Percentiles rank a stretch among this genome's conserved stretches.
Evolutionary conservation across 2,797 vertebrate species (phyloP).

Genomic region (Varecia variegata): DNA sequence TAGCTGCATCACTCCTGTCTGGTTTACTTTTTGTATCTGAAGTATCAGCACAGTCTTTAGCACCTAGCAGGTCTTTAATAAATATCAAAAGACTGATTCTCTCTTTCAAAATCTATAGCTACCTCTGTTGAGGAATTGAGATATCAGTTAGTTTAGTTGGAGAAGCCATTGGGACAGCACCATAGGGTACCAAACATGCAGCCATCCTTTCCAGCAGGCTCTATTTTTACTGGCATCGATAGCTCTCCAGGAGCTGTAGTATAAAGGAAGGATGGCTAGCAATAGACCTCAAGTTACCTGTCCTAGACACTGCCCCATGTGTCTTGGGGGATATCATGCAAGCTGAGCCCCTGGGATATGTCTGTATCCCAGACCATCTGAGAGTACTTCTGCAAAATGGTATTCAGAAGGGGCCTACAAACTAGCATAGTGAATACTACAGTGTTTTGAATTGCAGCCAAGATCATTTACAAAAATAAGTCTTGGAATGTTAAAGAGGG

Average conservation of each 20-base stretch:
- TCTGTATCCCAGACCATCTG: not conserved
- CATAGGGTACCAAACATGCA: not conserved
- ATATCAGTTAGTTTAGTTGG: not conserved
- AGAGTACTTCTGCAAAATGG: not conserved
- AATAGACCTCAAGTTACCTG: not conserved
- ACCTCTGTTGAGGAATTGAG: not conserved
- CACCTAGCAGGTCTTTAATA: not conserved
- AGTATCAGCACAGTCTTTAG: not conserved
- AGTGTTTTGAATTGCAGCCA: constrained; percentile 44
- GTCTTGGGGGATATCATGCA: not conserved
- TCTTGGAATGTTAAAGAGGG: constrained; percentile 40
- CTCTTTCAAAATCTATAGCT: not conserved
- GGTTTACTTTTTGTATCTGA: not conserved
- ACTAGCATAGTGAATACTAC: not conserved
- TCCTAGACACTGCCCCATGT: not conserved
- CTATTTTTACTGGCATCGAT: not conserved
- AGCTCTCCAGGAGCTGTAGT: not conserved
- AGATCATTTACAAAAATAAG: constrained; percentile 52
- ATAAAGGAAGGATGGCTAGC: not conserved
- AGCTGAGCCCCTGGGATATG: not conserved
- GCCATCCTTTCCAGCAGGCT: not conserved
- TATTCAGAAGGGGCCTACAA: not conserved
- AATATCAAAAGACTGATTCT: not conserved
- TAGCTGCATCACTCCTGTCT: not conserved
- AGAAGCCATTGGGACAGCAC: not conserved